Conservation (phyloP, 1,140 invertebrate species). For the Sycophila sp. region DNA sequence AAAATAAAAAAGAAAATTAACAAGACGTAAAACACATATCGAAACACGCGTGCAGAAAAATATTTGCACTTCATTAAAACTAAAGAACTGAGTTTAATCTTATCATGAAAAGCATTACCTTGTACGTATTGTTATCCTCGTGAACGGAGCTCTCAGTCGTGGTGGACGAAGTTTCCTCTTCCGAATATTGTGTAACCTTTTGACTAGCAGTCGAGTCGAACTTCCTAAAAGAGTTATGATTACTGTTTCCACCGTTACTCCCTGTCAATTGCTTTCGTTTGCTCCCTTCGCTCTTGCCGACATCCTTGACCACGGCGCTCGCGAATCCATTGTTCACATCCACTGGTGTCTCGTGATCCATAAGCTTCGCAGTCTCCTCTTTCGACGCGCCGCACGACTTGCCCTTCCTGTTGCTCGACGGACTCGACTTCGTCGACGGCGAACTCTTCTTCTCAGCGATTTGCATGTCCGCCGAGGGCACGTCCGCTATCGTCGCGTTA, state of each 20-base stretch:
- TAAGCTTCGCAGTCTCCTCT: constrained; percentile 49
- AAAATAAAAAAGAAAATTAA: not conserved
- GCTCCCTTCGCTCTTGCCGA: constrained; percentile 7
- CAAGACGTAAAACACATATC: not conserved
- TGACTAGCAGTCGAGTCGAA: constrained; percentile 55
- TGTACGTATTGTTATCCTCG: constrained; percentile 61
- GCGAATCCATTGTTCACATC: constrained; percentile 11
- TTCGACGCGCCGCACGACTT: constrained; percentile 46
- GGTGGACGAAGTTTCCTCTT: constrained; percentile 78
- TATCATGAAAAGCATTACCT: constrained; percentile 40
- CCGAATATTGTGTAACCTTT: constrained; percentile 61
- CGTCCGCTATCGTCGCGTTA: not conserved
- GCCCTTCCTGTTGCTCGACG: constrained; percentile 46
- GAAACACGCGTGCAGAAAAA: no score
- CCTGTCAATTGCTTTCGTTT: constrained; percentile 50
- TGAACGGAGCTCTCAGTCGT: constrained; percentile 77
- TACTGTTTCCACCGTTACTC: constrained; percentile 47
- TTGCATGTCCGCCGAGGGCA: constrained; percentile 36
- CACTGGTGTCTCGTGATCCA: constrained; percentile 46
- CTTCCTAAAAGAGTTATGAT: constrained; percentile 57
- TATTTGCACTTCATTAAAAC: not conserved
- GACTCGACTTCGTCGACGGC: constrained; percentile 46
- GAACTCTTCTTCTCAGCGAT: constrained; percentile 22
- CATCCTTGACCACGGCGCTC: not conserved
- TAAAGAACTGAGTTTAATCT: not conserved